Percentiles rank a stretch among this genome's conserved stretches.
These are phyloP conservation scores for Gallinago undulata DNA, from an alignment of 2,113 vertebrate genomes.

Conservation along the genomic window DNA sequence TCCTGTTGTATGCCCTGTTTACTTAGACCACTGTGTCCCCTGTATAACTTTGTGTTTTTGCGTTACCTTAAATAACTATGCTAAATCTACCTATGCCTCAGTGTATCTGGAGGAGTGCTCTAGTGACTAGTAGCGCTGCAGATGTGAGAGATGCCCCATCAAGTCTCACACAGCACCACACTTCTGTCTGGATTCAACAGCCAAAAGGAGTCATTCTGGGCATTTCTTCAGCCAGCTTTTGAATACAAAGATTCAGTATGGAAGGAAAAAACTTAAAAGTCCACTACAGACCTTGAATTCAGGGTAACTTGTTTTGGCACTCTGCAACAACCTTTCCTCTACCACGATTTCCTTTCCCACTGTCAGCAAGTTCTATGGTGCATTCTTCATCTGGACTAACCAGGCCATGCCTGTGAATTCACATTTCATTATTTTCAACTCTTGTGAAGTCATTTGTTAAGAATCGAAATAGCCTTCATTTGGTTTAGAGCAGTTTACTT, in stretches of 20 bases:
- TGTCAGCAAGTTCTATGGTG: rapidly evolving
- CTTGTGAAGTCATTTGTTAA: not conserved
- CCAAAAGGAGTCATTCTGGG: not conserved
- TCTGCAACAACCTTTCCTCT: not conserved
- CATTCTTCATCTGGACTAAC: not conserved
- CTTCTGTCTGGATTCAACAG: not conserved
- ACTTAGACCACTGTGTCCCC: not conserved
- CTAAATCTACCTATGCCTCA: not conserved
- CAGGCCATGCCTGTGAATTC: not conserved
- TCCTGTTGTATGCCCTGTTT: rapidly evolving
- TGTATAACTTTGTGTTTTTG: not conserved
- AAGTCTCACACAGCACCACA: not conserved
- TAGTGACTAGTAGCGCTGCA: not conserved
- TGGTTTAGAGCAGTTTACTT: not conserved
- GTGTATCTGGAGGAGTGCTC: not conserved
- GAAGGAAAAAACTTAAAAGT: not conserved
- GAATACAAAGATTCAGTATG: not conserved
- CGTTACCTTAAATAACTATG: not conserved
- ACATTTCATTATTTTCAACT: not conserved
- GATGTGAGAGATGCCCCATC: not conserved
- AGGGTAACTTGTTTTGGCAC: not conserved
- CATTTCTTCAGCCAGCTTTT: not conserved
- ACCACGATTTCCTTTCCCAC: not conserved
- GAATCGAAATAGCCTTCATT: not conserved
- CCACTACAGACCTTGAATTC: not conserved